Percentiles rank a stretch among this genome's conserved stretches.
Conservation (phyloP, 1,140 invertebrate genomes). For the Cecropterus lyciades region DNA sequence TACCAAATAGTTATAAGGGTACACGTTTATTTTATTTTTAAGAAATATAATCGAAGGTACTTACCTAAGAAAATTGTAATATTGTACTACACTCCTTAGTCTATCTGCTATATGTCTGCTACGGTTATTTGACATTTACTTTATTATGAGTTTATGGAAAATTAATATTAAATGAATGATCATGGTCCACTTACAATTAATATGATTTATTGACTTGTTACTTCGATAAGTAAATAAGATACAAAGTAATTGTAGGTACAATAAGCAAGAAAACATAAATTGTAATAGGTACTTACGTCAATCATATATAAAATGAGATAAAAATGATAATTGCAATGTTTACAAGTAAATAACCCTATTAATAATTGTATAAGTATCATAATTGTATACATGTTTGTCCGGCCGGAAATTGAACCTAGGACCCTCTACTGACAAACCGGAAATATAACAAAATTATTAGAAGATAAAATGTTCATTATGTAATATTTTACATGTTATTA, state of each 20-base stretch:
- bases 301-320: constrained; percentile 12
- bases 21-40: too few species aligned
- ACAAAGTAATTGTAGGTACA: constrained; percentile 37
- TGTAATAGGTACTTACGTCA: constrained; percentile 14
- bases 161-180: constrained; percentile 7
- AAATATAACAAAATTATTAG: too few species aligned
- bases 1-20: too few species aligned
- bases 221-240: constrained; percentile 42
- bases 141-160: constrained; percentile 10
- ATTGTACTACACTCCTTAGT: too few species aligned
- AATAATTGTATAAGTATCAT: neutral
- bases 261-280: constrained; percentile 43
- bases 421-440: too few species aligned
- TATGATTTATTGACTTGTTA: constrained; percentile 52
- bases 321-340: constrained; percentile 23
- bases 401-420: too few species aligned
- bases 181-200: constrained; percentile 33
- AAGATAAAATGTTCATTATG: too few species aligned
- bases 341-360: neutral
- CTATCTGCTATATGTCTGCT: too few species aligned
- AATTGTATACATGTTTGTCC: too few species aligned
- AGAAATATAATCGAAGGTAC: too few species aligned
- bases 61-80: too few species aligned
- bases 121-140: neutral
- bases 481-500: too few species aligned